phyloP scores from a whole-genome alignment of 2,888 invertebrate genomes.

The Athetis lepigone region DNA sequence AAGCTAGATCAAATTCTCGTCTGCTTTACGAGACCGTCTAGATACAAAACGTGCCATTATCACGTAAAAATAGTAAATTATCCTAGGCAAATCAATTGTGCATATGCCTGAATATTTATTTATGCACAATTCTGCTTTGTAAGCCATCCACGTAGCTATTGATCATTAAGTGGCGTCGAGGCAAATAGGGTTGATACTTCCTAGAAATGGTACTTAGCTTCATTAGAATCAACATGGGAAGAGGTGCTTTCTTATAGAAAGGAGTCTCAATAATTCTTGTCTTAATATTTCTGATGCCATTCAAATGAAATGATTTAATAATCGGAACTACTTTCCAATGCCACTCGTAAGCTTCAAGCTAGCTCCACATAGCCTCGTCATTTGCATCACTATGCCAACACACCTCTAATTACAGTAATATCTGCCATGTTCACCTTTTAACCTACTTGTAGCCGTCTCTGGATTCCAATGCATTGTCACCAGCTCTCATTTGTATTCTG shows the following conservation, averaged over 20 bases:
- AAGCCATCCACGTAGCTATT: conserved; percentile 50
- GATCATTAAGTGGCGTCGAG: conserved; percentile 54
- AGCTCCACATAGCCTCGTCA: conserved; percentile 65
- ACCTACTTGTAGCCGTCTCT: conserved; percentile 84
- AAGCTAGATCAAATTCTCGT: background rate
- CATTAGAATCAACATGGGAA: conserved; percentile 8
- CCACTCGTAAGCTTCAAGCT: conserved; percentile 41
- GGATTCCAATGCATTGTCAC: conserved; percentile 86
- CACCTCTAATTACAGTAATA: conserved; percentile 86
- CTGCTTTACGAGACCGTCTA: background rate
- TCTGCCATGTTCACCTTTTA: conserved; percentile 87
- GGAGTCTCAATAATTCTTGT: conserved; percentile 4
- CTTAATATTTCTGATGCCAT: conserved; percentile 20
- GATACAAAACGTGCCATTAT: background rate
- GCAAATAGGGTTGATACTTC: conserved; percentile 27
- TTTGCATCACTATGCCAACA: conserved; percentile 81
- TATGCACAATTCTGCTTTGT: conserved; percentile 36
- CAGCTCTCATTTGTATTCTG: conserved; percentile 78
- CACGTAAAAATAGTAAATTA: conserved; percentile 19
- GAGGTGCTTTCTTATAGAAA: background rate
- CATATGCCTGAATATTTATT: conserved; percentile 29
- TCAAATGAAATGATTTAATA: conserved; percentile 26
- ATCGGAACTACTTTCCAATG: conserved; percentile 38
- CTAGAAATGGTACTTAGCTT: background rate
- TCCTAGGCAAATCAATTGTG: conserved; percentile 12